These are phyloP conservation scores for Drosophila sechellia DNA, from an alignment of 1,140 invertebrate genomes.

Conservation along the genomic window DNA sequence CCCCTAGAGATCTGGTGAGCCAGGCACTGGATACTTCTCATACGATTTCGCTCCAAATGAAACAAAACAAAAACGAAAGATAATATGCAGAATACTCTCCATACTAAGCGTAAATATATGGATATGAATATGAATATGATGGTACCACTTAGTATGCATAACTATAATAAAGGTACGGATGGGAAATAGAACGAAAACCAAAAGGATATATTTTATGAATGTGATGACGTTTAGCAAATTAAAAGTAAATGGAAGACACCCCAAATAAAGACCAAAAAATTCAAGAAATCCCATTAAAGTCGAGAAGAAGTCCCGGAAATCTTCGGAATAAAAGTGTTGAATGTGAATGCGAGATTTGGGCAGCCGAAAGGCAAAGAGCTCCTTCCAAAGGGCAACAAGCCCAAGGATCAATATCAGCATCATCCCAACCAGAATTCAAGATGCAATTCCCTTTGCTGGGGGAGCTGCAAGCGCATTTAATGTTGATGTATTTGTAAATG, in stretches of 20 bases:
- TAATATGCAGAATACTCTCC: slow-evolving; percentile 37
- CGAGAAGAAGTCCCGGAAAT: not conserved
- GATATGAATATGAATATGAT: slow-evolving; percentile 16
- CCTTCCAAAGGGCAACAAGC: slow-evolving; percentile 1
- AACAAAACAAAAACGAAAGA: slow-evolving; percentile 1
- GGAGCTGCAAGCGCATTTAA: slow-evolving; percentile 9
- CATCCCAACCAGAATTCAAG: not conserved
- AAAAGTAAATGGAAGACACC: slow-evolving; percentile 16
- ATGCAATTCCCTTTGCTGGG: not conserved
- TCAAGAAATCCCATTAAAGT: slow-evolving; percentile 13
- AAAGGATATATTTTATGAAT: slow-evolving; percentile 66
- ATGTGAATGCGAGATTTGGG: not conserved
- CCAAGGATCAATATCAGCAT: slow-evolving; percentile 20
- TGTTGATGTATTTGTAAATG: slow-evolving; percentile 25
- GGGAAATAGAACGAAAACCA: not conserved
- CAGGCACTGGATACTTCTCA: slow-evolving; percentile 14
- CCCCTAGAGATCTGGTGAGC: slow-evolving; percentile 9
- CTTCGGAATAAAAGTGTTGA: not conserved
- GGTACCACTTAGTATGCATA: slow-evolving; percentile 39
- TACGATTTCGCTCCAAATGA: slow-evolving; percentile 35
- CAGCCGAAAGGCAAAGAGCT: not conserved
- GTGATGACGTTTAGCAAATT: slow-evolving; percentile 63
- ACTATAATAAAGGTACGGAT: slow-evolving; percentile 11
- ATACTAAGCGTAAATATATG: slow-evolving; percentile 46
- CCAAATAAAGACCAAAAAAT: slow-evolving; percentile 36